Evolutionary conservation across 2,113 vertebrate genomes (phyloP).

Genomic region (Diadophis punctatus): DNA sequence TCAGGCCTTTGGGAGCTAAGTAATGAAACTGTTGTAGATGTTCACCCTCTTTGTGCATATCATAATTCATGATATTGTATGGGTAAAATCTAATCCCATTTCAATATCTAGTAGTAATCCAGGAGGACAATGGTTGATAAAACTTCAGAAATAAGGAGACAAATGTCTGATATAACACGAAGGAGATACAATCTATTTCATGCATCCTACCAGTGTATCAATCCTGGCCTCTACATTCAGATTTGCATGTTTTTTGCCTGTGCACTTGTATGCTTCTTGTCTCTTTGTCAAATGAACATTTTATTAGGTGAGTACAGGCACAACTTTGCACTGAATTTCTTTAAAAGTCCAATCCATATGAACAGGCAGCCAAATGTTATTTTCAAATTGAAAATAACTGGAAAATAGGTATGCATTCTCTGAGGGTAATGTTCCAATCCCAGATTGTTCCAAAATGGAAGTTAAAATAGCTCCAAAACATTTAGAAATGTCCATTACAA

Average conservation of each 20-base stretch:
- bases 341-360: neutral
- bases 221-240: neutral
- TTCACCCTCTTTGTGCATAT: neutral
- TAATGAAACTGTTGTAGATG: constrained; percentile 11
- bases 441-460: neutral
- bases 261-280: neutral
- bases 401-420: neutral
- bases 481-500: neutral
- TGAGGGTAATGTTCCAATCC: neutral
- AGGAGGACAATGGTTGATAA: neutral
- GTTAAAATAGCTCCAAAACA: neutral
- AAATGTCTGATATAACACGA: neutral
- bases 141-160: neutral
- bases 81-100: neutral
- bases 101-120: neutral
- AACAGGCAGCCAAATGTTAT: neutral
- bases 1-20: neutral
- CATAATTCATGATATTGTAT: neutral
- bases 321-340: neutral
- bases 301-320: neutral
- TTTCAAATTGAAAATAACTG: neutral
- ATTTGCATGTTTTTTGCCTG: neutral
- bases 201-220: neutral
- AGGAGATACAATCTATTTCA: neutral
- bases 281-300: neutral